phyloP scores from a whole-genome alignment of 2,113 vertebrate species.

The Alouatta palliata region DNA sequence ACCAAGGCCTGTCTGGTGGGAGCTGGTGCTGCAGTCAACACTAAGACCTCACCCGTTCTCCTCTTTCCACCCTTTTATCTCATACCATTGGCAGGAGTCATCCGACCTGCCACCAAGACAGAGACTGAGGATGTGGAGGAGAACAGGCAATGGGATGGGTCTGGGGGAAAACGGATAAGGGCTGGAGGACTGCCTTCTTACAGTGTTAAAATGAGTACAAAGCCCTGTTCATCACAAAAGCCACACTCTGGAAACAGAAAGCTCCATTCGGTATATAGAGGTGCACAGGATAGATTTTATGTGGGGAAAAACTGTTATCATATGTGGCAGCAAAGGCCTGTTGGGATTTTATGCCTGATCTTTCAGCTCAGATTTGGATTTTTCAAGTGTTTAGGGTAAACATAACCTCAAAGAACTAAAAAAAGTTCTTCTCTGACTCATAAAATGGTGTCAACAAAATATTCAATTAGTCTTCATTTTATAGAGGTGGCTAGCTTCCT shows the following conservation, averaged over 20 bases:
- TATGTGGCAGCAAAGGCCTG: neutral
- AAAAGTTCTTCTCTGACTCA: neutral
- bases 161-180: too few relatives aligned
- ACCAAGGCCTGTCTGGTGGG: neutral
- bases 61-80: too few relatives aligned
- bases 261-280: neutral
- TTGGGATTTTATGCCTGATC: neutral
- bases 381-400: neutral
- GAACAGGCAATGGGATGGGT: neutral
- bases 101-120: too few relatives aligned
- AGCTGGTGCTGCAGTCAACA: too few relatives aligned
- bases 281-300: neutral
- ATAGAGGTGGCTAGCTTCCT: neutral
- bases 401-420: neutral
- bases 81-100: neutral
- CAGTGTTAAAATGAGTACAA: rapidly evolving
- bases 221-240: neutral
- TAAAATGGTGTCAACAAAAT: neutral
- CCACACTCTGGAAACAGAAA: neutral
- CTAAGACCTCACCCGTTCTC: neutral
- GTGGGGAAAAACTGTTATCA: neutral
- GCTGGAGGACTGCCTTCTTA: neutral
- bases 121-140: rapidly evolving
- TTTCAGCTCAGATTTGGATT: neutral
- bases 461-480: neutral